phyloP scores from a whole-genome alignment of 2,797 vertebrate species.

The Lutjanus argentimaculatus region DNA sequence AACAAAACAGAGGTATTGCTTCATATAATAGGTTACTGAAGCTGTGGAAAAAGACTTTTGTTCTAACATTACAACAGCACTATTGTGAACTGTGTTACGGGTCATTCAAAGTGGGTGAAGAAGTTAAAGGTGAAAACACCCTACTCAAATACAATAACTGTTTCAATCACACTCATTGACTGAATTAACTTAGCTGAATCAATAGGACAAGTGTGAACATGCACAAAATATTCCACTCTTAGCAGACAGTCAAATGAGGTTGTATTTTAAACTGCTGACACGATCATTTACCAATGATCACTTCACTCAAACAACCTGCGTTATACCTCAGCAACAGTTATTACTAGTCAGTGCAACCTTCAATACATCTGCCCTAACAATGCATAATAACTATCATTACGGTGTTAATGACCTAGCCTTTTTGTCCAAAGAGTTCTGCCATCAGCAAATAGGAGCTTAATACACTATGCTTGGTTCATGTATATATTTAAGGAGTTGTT shows the following conservation, averaged over 20 bases:
- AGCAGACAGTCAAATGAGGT: background rate
- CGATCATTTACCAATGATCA: background rate
- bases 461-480: background rate
- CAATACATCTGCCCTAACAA: background rate
- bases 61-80: slow-evolving; percentile 14
- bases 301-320: background rate
- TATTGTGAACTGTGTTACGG: slow-evolving; percentile 2
- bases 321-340: background rate
- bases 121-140: background rate
- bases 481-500: background rate
- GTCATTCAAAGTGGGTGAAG: background rate
- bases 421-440: background rate
- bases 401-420: background rate
- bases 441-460: background rate
- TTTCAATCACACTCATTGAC: background rate
- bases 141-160: background rate
- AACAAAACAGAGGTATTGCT: slow-evolving; percentile 4
- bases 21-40: slow-evolving; percentile 10
- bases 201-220: background rate
- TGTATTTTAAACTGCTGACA: background rate
- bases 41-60: slow-evolving; percentile 3
- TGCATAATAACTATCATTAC: slow-evolving; percentile 17
- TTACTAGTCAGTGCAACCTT: background rate
- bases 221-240: background rate
- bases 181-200: background rate